Conservation (phyloP, 2,113 vertebrate genomes). For the Cavia porcellus region DNA sequence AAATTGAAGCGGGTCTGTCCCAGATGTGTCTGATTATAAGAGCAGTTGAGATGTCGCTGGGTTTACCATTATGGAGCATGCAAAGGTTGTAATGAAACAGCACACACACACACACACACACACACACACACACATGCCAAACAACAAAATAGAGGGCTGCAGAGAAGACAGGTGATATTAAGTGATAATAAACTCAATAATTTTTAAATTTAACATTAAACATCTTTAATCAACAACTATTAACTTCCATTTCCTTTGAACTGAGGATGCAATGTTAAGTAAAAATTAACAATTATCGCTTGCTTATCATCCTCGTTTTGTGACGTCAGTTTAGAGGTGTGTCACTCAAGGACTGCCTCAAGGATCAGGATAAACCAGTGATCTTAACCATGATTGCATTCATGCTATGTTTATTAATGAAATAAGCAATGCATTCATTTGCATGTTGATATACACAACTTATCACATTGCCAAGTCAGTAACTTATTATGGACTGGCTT, state of each 20-base stretch:
- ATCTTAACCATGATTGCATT: not conserved
- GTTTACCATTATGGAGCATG: not conserved
- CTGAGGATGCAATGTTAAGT: not conserved
- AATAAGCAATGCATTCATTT: not conserved
- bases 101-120: rapidly evolving
- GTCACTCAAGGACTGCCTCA: not conserved
- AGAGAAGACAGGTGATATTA: not conserved
- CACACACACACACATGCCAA: not conserved
- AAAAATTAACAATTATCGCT: not conserved
- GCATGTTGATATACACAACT: not conserved
- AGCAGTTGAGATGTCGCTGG: not conserved
- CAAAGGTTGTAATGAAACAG: not conserved
- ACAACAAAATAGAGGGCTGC: not conserved
- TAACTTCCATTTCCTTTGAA: not conserved
- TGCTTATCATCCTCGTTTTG: rapidly evolving
- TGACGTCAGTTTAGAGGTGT: not conserved
- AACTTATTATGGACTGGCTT: not conserved
- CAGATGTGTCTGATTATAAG: not conserved
- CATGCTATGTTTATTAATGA: not conserved
- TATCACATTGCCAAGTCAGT: rapidly evolving
- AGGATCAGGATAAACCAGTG: not conserved
- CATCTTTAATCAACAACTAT: not conserved
- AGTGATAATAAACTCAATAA: not conserved
- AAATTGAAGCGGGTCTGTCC: not conserved
- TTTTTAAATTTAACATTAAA: not conserved